These are phyloP conservation scores for Glaucidium brasilianum DNA, from an alignment of 2,113 vertebrate genomes.

Conservation along the genomic window DNA sequence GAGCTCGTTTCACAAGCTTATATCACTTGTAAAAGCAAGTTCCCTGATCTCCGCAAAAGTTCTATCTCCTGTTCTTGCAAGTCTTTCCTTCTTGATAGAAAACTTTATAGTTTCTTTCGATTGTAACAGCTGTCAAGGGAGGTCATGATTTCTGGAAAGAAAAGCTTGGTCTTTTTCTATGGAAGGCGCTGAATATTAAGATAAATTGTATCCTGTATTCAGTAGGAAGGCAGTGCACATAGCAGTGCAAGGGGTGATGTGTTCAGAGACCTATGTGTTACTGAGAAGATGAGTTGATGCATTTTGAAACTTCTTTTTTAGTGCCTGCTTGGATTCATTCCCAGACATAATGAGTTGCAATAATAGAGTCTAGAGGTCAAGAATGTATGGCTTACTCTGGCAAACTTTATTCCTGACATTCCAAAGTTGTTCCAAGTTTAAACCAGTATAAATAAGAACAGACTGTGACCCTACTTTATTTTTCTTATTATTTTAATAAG, in stretches of 20 bases:
- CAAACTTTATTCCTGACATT: background rate
- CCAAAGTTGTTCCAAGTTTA: background rate
- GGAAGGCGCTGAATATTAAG: slow-evolving; percentile 22
- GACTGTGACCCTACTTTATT: background rate
- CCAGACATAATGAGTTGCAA: background rate
- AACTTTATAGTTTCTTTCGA: background rate
- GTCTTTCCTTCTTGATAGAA: background rate
- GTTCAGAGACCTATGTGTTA: background rate
- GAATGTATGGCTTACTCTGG: background rate
- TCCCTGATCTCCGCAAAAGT: background rate
- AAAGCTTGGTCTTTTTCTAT: background rate
- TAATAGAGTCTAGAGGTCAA: background rate
- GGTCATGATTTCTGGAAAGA: background rate
- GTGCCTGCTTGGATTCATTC: background rate
- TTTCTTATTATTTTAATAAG: background rate
- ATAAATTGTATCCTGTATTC: background rate
- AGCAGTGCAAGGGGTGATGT: background rate
- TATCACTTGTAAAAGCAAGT: background rate
- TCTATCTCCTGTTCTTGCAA: background rate
- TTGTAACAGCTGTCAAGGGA: background rate
- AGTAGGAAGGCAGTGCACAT: background rate
- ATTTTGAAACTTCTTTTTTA: background rate
- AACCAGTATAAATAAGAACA: background rate
- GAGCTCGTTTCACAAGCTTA: background rate
- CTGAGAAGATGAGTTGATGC: background rate